phyloP scores from a whole-genome alignment of 2,888 invertebrate genomes.

The Diarsia mendica region DNA sequence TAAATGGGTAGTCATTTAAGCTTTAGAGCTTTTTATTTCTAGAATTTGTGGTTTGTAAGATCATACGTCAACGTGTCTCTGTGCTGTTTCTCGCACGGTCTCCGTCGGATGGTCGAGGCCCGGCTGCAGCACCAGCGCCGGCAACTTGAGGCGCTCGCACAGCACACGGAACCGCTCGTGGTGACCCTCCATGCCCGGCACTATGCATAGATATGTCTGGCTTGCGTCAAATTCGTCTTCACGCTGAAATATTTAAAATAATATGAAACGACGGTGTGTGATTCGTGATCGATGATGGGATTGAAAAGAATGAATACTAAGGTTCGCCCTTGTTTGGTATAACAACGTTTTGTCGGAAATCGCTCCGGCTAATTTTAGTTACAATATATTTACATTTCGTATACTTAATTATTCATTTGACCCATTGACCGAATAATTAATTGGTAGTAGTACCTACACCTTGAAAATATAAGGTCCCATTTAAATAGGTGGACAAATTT shows the following conservation, averaged over 20 bases:
- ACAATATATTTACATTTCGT: too few relatives aligned
- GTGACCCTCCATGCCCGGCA: constrained; percentile 79
- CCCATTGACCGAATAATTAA: too few relatives aligned
- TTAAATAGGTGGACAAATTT: too few relatives aligned
- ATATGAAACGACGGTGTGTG: neutral
- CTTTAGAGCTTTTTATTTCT: neutral
- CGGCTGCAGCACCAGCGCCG: constrained; percentile 76
- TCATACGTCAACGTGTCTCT: constrained; percentile 71
- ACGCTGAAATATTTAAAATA: neutral
- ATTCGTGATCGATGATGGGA: constrained; percentile 30
- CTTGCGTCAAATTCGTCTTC: constrained; percentile 60
- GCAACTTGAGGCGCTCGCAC: constrained; percentile 71
- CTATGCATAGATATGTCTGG: constrained; percentile 69
- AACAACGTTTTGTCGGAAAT: too few relatives aligned
- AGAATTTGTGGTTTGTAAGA: neutral
- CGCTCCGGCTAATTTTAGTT: too few relatives aligned
- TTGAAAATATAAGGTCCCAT: too few relatives aligned
- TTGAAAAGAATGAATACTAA: neutral
- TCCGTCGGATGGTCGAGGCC: constrained; percentile 72
- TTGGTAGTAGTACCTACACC: too few relatives aligned
- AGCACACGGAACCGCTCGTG: constrained; percentile 69
- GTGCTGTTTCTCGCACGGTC: constrained; percentile 70
- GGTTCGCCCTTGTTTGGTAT: too few relatives aligned
- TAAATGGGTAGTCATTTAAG: neutral
- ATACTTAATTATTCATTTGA: too few relatives aligned